phyloP scores from a whole-genome alignment of 2,797 vertebrate genomes.

The Chelonia mydas region DNA sequence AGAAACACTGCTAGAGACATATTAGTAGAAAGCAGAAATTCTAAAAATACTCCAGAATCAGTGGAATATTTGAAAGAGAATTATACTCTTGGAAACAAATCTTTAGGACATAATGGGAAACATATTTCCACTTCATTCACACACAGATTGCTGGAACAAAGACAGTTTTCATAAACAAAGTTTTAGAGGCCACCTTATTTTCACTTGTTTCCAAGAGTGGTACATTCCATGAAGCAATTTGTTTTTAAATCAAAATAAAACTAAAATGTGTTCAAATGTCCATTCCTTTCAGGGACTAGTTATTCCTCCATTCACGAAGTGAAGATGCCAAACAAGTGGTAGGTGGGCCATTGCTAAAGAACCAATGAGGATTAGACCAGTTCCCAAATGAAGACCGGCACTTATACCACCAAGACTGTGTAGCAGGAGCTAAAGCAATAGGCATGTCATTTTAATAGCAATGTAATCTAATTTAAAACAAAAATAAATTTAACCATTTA shows the following conservation, averaged over 20 bases:
- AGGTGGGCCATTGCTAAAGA: conserved; percentile 36
- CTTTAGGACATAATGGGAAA: neutral
- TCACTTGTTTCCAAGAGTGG: neutral
- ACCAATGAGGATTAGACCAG: conserved; percentile 34
- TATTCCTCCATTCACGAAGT: neutral
- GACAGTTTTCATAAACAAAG: neutral
- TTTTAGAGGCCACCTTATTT: neutral
- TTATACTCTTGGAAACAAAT: neutral
- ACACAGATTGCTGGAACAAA: neutral
- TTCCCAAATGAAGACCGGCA: conserved; percentile 30
- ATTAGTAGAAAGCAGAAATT: neutral
- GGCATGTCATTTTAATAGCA: conserved; percentile 4
- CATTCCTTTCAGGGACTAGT: neutral
- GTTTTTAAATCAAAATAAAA: conserved; percentile 25
- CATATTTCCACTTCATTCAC: neutral
- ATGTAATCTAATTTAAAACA: neutral
- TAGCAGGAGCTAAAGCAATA: neutral
- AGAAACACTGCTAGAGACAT: neutral
- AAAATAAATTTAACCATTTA: neutral
- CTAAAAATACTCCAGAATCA: neutral
- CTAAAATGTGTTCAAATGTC: neutral
- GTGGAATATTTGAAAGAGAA: neutral
- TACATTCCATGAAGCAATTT: neutral
- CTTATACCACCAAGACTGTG: neutral
- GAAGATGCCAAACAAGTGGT: conserved; percentile 26